A percentile compares a stretch with the other conserved stretches of the same genome.
phyloP scores from a whole-genome alignment of 2,888 invertebrate species.

The Panzeria rudis region DNA sequence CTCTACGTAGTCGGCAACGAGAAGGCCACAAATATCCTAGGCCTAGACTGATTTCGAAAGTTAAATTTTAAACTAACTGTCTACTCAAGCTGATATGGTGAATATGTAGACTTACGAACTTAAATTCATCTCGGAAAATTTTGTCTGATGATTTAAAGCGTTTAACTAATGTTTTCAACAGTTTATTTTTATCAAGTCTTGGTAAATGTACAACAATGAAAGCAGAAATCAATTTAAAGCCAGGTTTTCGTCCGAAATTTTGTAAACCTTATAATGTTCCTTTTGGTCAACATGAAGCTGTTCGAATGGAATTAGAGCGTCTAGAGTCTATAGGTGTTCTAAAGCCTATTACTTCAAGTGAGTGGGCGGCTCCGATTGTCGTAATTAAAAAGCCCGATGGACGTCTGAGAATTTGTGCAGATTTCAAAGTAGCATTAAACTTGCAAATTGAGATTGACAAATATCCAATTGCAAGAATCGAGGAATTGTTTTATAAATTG shows the following conservation, averaged over 20 bases:
- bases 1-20: too few relatives aligned
- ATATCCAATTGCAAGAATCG: slow-evolving; percentile 20
- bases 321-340: neutral
- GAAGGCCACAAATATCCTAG: too few relatives aligned
- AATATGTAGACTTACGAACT: too few relatives aligned
- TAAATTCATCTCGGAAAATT: too few relatives aligned
- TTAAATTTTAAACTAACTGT: too few relatives aligned
- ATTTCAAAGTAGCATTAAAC: slow-evolving; percentile 16
- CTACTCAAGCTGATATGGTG: too few relatives aligned
- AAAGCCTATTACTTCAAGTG: slow-evolving; percentile 6
- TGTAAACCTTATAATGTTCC: slow-evolving; percentile 12
- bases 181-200: too few relatives aligned
- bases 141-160: too few relatives aligned
- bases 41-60: too few relatives aligned
- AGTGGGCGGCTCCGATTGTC: slow-evolving; percentile 13
- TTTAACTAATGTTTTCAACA: too few relatives aligned
- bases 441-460: slow-evolving; percentile 21
- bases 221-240: slow-evolving; percentile 14
- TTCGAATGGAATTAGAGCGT: too few relatives aligned
- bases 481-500: neutral
- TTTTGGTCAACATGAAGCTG: slow-evolving; percentile 2
- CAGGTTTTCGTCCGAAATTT: neutral
- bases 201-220: slow-evolving; percentile 16
- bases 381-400: neutral
- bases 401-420: slow-evolving; percentile 10